Percentiles rank a stretch among this genome's conserved stretches.
These are phyloP conservation scores for Melitaea cinxia DNA, from an alignment of 1,140 invertebrate species.

Conservation along the genomic window DNA sequence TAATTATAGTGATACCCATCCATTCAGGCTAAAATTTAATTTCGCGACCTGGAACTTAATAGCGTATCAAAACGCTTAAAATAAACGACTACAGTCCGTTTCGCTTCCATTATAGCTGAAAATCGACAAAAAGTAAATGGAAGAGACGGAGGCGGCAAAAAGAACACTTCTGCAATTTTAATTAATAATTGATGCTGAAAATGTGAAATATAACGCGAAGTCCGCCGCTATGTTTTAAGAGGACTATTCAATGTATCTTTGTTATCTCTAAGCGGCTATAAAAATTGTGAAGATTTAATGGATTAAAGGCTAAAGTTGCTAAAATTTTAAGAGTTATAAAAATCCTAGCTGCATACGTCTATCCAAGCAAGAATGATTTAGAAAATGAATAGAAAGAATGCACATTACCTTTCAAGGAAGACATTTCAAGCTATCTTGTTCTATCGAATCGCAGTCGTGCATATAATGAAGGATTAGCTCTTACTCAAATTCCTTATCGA, in stretches of 20 bases:
- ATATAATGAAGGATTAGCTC: no score
- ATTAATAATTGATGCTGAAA: slow-evolving; percentile 12
- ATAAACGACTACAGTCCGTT: not conserved
- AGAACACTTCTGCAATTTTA: slow-evolving; percentile 3
- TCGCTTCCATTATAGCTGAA: slow-evolving; percentile 3
- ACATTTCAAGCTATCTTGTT: no score
- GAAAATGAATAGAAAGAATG: no score
- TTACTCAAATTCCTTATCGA: no score
- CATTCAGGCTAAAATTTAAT: not conserved
- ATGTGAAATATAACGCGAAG: slow-evolving; percentile 6
- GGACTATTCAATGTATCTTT: not conserved
- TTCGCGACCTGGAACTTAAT: not conserved
- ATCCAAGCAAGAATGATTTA: no score
- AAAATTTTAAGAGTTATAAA: no score
- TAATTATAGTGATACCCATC: no score
- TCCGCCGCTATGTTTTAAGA: slow-evolving; percentile 1
- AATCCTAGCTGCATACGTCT: no score
- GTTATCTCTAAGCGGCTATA: not conserved
- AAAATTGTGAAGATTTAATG: not conserved
- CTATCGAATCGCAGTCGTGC: no score
- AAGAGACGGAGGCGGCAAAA: slow-evolving; percentile 2
- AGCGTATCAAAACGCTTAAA: not conserved
- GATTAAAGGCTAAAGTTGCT: no score
- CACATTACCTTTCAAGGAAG: no score
- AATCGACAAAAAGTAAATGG: slow-evolving; percentile 11